A percentile compares a stretch with the other conserved stretches of the same genome.
Evolutionary conservation across 37 sponge, comb jelly and placozoan genomes (phyloP).

Genomic region (Ianthella basta): DNA sequence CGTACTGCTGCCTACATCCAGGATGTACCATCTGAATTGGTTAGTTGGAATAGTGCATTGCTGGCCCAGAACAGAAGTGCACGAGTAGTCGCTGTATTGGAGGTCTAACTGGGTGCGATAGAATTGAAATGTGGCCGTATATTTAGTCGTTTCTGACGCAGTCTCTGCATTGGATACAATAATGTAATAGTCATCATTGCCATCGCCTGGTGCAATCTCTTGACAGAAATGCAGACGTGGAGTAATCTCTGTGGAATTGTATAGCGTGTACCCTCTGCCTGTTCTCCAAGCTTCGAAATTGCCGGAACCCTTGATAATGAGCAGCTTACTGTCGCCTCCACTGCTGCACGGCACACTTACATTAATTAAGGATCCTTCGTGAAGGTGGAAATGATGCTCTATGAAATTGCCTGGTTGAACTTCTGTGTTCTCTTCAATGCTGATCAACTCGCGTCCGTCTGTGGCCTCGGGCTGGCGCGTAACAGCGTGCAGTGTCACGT

Average conservation of each 20-base stretch:
- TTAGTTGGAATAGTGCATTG: neutral
- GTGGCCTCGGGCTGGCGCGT: slow-evolving; percentile 2
- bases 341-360: neutral
- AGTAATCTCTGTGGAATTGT: no score
- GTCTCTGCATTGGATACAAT: neutral
- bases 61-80: neutral
- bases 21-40: slow-evolving; percentile 21
- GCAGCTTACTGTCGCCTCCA: neutral
- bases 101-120: neutral
- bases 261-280: neutral
- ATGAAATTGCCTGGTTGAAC: neutral
- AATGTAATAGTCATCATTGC: slow-evolving; percentile 21
- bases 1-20: neutral
- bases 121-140: neutral
- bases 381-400: slow-evolving; percentile 23
- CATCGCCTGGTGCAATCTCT: neutral
- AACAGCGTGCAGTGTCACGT: slow-evolving; percentile 8
- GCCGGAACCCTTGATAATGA: neutral
- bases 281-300: slow-evolving; percentile 22
- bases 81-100: neutral
- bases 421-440: no score
- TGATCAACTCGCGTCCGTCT: neutral
- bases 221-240: no score
- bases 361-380: neutral
- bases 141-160: neutral